Evolutionary conservation across 2,797 vertebrate genomes (phyloP).

Genomic region (Serranus cabrilla): DNA sequence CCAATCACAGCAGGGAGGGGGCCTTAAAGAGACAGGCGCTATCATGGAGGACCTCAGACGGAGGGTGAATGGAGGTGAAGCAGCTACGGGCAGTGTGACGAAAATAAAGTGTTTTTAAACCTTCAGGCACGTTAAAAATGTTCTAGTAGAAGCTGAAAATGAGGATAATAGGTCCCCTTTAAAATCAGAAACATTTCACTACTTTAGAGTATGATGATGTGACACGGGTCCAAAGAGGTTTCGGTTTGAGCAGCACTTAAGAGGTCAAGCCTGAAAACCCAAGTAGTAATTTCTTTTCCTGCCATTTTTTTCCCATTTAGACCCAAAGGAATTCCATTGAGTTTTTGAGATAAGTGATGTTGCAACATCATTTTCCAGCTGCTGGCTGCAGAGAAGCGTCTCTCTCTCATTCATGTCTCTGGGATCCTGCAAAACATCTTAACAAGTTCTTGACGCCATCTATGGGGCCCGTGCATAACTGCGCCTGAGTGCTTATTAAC

Average conservation of each 20-base stretch:
- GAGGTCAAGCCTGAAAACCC: slow-evolving; percentile 28
- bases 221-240: neutral
- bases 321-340: slow-evolving; percentile 36
- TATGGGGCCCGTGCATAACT: slow-evolving; percentile 56
- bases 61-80: too few relatives aligned
- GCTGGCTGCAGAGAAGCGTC: neutral
- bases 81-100: too few relatives aligned
- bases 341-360: slow-evolving; percentile 32
- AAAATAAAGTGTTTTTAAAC: too few relatives aligned
- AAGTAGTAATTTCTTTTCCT: slow-evolving; percentile 26
- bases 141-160: too few relatives aligned
- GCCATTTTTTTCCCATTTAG: slow-evolving; percentile 16
- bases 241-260: neutral
- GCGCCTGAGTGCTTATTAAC: slow-evolving; percentile 15
- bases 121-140: too few relatives aligned
- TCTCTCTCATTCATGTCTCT: slow-evolving; percentile 38
- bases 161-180: neutral
- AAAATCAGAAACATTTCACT: neutral
- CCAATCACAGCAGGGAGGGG: too few relatives aligned
- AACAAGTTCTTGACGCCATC: slow-evolving; percentile 67
- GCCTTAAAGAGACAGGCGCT: too few relatives aligned
- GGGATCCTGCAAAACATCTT: neutral
- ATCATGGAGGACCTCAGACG: too few relatives aligned
- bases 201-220: neutral
- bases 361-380: slow-evolving; percentile 41